Percentiles rank a stretch among this genome's conserved stretches.
phyloP scores from a whole-genome alignment of 2,888 invertebrate genomes.

The Agrotis segetum region DNA sequence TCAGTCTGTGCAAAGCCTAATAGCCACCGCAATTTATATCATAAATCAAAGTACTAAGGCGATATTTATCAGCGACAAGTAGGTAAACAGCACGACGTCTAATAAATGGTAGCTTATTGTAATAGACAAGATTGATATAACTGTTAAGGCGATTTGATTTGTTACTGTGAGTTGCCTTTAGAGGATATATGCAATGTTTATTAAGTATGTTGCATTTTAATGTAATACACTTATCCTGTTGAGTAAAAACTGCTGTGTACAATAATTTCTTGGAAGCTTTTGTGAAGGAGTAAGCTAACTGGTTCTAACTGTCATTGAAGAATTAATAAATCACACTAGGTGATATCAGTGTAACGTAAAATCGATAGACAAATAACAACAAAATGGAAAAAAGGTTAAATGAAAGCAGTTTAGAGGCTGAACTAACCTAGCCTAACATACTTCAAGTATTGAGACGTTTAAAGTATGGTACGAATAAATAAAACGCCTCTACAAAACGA shows the following conservation, averaged over 20 bases:
- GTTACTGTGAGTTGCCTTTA: constrained; percentile 25
- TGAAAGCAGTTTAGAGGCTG: too few species aligned
- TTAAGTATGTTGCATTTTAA: constrained; percentile 34
- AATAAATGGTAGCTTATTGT: constrained; percentile 34
- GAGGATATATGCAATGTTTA: constrained; percentile 52
- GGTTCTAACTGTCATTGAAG: too few species aligned
- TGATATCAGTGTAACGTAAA: too few species aligned
- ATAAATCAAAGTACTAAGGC: constrained; percentile 46
- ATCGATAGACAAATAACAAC: too few species aligned
- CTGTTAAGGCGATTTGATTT: constrained; percentile 48
- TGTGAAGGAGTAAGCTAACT: neutral
- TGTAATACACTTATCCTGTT: neutral
- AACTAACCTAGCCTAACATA: too few species aligned
- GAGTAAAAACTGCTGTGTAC: neutral
- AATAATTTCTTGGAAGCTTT: constrained; percentile 5
- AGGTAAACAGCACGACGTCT: constrained; percentile 47
- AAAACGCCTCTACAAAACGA: too few species aligned
- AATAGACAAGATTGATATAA: constrained; percentile 53
- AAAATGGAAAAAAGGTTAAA: too few species aligned
- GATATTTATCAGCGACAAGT: constrained; percentile 46
- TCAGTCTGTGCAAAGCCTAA: constrained; percentile 9
- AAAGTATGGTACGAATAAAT: too few species aligned
- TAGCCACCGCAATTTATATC: neutral
- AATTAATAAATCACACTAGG: too few species aligned
- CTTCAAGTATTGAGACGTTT: too few species aligned